A percentile compares a stretch with the other conserved stretches of the same genome.
phyloP scores from a whole-genome alignment of 1,140 invertebrate species.

The Drosophila lini region DNA sequence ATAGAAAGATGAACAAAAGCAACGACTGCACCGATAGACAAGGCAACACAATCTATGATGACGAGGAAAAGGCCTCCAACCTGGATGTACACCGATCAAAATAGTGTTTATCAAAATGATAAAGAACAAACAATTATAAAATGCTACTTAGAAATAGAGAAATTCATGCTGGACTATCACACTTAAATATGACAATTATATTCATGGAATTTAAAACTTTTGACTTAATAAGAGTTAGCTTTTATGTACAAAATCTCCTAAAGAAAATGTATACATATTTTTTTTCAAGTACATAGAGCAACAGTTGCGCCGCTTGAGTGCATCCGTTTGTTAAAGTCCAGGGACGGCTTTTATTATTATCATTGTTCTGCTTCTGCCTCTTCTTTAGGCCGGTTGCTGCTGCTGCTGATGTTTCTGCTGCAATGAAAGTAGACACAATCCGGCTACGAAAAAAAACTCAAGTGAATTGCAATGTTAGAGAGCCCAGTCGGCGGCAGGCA shows the following conservation, averaged over 20 bases:
- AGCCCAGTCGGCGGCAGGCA: slow-evolving; percentile 44
- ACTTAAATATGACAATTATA: not conserved
- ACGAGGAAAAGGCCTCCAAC: slow-evolving; percentile 47
- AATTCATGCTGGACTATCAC: not conserved
- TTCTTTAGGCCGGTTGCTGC: slow-evolving; percentile 29
- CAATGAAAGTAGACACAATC: slow-evolving; percentile 49
- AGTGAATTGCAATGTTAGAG: slow-evolving; percentile 77
- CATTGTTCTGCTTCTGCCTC: slow-evolving; percentile 31
- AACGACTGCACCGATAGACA: slow-evolving; percentile 15
- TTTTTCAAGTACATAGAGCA: slow-evolving; percentile 23
- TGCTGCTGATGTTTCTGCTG: slow-evolving; percentile 30
- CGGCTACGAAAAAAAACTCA: slow-evolving; percentile 46
- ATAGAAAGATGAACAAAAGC: slow-evolving; percentile 56
- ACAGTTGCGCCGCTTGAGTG: slow-evolving; percentile 75
- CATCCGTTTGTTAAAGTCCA: slow-evolving; percentile 61
- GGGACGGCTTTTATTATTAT: slow-evolving; percentile 62
- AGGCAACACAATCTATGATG: slow-evolving; percentile 38
- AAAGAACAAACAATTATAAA: too few species aligned
- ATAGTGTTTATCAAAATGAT: not conserved
- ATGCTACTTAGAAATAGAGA: not conserved
- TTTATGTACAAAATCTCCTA: not conserved
- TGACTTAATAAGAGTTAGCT: fast-evolving
- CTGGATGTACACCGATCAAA: slow-evolving; percentile 13
- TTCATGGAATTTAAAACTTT: not conserved
- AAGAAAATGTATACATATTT: not conserved